phyloP scores from a whole-genome alignment of 2,797 vertebrate species.

The Peromyscus attwateri region DNA sequence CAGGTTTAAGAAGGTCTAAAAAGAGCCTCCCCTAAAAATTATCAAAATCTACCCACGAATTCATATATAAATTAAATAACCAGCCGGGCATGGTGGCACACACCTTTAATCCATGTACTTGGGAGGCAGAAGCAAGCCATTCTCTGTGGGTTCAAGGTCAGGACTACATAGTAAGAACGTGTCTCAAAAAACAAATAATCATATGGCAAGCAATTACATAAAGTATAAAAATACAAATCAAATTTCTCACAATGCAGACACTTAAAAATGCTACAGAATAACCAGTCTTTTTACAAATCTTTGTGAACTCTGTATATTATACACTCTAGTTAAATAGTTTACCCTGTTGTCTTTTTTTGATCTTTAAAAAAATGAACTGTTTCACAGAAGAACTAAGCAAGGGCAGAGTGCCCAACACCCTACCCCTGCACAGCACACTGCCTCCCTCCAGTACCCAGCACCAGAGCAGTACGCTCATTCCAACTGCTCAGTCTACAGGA shows the following conservation, averaged over 20 bases:
- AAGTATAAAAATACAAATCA: slow-evolving; percentile 29
- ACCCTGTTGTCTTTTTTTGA: background rate
- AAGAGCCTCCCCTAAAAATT: slow-evolving; percentile 17
- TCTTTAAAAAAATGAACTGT: background rate
- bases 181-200: background rate
- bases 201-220: background rate
- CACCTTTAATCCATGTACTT: background rate
- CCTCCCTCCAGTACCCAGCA: background rate
- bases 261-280: slow-evolving; percentile 38
- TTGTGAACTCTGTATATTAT: background rate
- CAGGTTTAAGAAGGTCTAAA: slow-evolving; percentile 36
- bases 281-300: slow-evolving; percentile 6
- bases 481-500: background rate
- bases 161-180: background rate
- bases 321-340: slow-evolving; percentile 45
- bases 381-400: slow-evolving; percentile 43
- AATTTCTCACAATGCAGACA: slow-evolving; percentile 36
- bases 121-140: background rate
- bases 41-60: slow-evolving; percentile 35
- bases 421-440: too few species aligned
- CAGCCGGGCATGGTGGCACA: background rate
- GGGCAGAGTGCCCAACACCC: background rate
- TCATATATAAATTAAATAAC: background rate
- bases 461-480: accelerated
- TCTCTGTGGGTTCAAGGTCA: background rate